phyloP scores from a whole-genome alignment of 2,113 vertebrate species.

The Tachycineta bicolor region DNA sequence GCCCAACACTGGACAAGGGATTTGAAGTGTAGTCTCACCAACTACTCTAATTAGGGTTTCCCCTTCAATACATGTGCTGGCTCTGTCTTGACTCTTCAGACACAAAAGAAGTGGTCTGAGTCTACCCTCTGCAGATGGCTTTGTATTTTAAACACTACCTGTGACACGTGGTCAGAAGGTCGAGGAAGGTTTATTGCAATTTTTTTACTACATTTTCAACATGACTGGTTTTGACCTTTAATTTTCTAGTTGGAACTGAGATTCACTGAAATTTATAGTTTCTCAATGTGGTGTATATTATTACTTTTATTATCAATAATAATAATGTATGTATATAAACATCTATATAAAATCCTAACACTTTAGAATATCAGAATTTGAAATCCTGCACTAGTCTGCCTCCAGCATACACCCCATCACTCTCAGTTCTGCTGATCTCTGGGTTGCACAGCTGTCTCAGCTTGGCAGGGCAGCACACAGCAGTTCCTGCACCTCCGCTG shows the following conservation, averaged over 20 bases:
- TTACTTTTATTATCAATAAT: neutral
- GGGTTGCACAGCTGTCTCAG: neutral
- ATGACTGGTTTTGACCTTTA: neutral
- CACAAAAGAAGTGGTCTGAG: neutral
- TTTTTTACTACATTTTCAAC: neutral
- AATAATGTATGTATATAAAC: neutral
- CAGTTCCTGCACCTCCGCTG: neutral
- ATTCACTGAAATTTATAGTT: neutral
- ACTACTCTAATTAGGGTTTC: neutral
- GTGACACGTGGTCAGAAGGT: neutral
- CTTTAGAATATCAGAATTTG: neutral
- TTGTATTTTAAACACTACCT: neutral
- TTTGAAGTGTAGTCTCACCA: neutral
- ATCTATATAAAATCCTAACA: neutral
- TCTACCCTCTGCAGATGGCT: neutral
- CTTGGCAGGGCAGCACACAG: rapidly evolving
- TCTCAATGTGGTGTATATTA: neutral
- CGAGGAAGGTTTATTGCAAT: neutral
- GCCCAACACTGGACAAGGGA: neutral
- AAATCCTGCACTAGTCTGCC: neutral
- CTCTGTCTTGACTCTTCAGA: neutral
- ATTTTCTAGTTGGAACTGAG: neutral
- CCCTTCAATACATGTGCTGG: neutral
- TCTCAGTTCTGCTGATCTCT: neutral
- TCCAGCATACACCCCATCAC: rapidly evolving